Percentiles rank a stretch among this genome's conserved stretches.
Conservation (phyloP, 2,113 vertebrate species). For the Melierax canorus region DNA sequence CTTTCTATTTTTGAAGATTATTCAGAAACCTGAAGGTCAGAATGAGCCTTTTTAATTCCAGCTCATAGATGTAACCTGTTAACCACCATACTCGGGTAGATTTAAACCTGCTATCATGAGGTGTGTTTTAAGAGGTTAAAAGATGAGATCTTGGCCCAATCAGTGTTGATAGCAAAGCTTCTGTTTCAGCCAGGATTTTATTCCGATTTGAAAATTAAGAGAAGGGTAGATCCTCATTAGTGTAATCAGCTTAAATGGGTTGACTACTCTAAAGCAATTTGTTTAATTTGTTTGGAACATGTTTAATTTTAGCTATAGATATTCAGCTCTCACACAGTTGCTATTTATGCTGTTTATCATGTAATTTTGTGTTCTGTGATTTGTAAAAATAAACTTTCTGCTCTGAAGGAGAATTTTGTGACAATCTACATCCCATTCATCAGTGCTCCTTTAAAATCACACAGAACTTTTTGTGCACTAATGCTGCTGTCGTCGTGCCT, state of each 20-base stretch:
- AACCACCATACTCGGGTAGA: rapidly evolving
- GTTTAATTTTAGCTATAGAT: constrained; percentile 47
- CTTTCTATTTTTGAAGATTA: not conserved
- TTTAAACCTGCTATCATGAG: not conserved
- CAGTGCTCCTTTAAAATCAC: not conserved
- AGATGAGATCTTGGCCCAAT: not conserved
- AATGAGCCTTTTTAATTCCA: not conserved
- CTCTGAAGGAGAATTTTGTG: not conserved
- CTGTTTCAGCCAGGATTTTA: constrained; percentile 12
- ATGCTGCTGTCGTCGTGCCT: not conserved
- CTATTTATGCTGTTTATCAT: not conserved
- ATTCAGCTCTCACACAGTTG: not conserved
- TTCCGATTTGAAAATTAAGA: constrained; percentile 5
- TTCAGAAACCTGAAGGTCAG: not conserved
- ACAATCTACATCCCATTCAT: not conserved
- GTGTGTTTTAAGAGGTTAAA: not conserved
- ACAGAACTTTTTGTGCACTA: not conserved
- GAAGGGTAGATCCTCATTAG: constrained; percentile 51
- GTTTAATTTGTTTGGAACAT: constrained; percentile 53
- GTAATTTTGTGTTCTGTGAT: constrained; percentile 22
- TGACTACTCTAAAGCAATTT: constrained; percentile 55
- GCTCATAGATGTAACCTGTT: not conserved
- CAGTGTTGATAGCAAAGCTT: not conserved
- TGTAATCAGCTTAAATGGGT: constrained; percentile 55
- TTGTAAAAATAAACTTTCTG: constrained; percentile 36